phyloP scores from a whole-genome alignment of 1,140 invertebrate genomes.

The Mya arenaria region DNA sequence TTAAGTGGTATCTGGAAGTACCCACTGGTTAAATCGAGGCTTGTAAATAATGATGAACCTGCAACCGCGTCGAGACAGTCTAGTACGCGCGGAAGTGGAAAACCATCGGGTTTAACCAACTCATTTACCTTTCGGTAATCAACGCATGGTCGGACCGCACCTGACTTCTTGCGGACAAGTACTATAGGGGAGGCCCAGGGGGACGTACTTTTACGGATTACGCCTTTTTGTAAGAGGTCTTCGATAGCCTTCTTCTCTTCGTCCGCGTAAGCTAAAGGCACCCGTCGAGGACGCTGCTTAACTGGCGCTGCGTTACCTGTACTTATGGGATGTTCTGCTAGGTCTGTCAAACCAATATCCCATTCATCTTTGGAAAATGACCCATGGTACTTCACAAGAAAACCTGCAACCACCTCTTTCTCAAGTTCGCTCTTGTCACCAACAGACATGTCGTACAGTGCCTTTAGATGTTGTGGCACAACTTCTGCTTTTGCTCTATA shows the following conservation, averaged over 20 bases:
- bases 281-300: not conserved
- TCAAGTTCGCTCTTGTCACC: not conserved
- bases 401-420: not conserved
- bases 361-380: conserved; percentile 14
- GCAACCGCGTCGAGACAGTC: conserved; percentile 10
- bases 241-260: not conserved
- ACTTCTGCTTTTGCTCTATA: not conserved
- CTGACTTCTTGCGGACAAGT: conserved; percentile 15
- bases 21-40: conserved; percentile 11
- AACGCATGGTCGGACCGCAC: conserved; percentile 1
- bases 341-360: not conserved
- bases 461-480: not conserved
- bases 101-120: not conserved
- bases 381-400: not conserved
- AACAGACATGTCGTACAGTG: not conserved
- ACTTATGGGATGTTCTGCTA: conserved; percentile 1
- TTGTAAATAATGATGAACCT: not conserved
- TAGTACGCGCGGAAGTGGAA: not conserved
- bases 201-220: not conserved
- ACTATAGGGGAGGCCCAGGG: conserved; percentile 17
- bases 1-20: conserved; percentile 77
- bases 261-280: not conserved
- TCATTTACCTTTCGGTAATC: conserved; percentile 5
- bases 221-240: not conserved
- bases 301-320: conserved; percentile 23